A percentile compares a stretch with the other conserved stretches of the same genome.
phyloP scores from a whole-genome alignment of 2,113 vertebrate genomes.

The Spermophilus dauricus region DNA sequence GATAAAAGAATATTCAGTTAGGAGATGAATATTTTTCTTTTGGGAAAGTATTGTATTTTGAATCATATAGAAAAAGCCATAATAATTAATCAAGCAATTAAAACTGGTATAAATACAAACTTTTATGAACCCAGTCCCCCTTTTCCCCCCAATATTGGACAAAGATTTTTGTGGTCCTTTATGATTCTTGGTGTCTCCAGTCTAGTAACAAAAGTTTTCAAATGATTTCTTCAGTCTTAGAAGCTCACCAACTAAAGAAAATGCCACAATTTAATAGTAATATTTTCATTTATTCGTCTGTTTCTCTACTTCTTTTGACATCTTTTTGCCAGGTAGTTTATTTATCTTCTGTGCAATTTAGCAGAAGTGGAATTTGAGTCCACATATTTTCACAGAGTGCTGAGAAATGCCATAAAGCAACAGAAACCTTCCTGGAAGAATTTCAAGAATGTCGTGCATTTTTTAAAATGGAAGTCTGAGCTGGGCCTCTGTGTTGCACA shows the following conservation, averaged over 20 bases:
- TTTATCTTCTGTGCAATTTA: conserved; percentile 45
- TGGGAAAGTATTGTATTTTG: conserved; percentile 31
- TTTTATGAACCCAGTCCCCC: background rate
- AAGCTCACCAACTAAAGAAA: background rate
- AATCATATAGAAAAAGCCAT: background rate
- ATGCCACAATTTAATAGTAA: background rate
- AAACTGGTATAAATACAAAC: background rate
- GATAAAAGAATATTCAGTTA: background rate
- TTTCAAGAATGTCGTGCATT: background rate
- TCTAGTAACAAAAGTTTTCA: conserved; percentile 23
- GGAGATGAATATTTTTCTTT: conserved; percentile 8
- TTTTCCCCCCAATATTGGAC: background rate
- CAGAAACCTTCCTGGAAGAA: conserved; percentile 6
- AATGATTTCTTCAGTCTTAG: background rate
- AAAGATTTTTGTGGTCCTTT: background rate
- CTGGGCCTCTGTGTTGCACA: background rate
- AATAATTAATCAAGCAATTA: background rate
- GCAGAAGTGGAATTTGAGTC: conserved; percentile 20
- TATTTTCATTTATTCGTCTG: background rate
- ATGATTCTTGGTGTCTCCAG: background rate
- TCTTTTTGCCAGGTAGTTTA: conserved; percentile 21
- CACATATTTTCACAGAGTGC: background rate
- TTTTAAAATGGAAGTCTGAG: background rate
- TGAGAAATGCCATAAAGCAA: background rate
- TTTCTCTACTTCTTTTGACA: conserved; percentile 1